Percentiles rank a stretch among this genome's conserved stretches.
These are phyloP conservation scores for Centrocercus urophasianus DNA, from an alignment of 2,113 vertebrate species.

Conservation along the genomic window DNA sequence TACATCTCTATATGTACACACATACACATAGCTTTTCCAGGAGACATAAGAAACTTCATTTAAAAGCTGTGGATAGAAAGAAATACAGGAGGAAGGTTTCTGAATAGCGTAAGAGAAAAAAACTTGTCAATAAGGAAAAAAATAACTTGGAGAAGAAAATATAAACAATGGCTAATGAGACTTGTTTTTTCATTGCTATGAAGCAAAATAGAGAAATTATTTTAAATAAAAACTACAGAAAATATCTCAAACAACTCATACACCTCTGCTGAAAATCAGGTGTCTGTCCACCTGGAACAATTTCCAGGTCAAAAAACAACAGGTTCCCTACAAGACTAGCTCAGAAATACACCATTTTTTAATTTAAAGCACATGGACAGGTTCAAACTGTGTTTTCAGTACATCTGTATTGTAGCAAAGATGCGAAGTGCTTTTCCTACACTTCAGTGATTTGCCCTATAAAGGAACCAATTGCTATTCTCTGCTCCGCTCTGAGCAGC, in stretches of 20 bases:
- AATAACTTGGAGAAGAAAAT: neutral
- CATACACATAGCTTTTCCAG: constrained; percentile 43
- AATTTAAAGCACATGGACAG: neutral
- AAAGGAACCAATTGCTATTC: neutral
- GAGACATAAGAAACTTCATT: neutral
- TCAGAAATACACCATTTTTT: neutral
- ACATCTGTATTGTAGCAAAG: neutral
- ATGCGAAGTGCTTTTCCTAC: neutral
- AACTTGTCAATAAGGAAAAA: neutral
- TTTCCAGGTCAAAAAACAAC: neutral
- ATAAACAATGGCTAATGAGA: neutral
- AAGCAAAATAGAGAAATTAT: neutral
- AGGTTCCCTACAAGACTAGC: neutral
- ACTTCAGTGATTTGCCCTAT: neutral
- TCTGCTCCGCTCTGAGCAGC: neutral
- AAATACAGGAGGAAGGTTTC: neutral
- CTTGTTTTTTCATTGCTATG: neutral
- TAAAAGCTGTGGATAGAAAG: neutral
- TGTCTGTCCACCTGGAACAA: neutral
- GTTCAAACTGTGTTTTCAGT: neutral
- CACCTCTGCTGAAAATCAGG: neutral
- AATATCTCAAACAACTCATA: neutral
- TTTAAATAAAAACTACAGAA: neutral
- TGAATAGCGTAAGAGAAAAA: neutral
- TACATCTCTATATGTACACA: constrained; percentile 19